Evolutionary conservation across 64 coral and sea anemone species (phyloP).

Genomic region (Platygyra sinensis): DNA sequence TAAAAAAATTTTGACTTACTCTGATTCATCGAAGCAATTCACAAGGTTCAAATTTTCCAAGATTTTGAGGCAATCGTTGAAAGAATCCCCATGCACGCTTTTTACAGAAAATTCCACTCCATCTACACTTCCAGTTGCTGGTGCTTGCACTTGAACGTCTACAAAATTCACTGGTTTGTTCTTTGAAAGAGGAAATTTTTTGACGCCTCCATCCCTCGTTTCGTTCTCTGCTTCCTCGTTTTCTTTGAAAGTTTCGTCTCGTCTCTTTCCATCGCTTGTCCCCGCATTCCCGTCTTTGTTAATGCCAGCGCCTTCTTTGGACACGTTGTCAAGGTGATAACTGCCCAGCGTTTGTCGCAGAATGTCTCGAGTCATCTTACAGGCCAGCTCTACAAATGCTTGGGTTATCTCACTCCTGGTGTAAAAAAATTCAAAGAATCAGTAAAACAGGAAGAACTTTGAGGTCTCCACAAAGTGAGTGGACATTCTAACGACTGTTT

Average conservation of each 20-base stretch:
- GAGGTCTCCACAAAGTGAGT: no score
- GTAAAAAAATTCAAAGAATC: background rate
- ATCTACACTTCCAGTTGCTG: background rate
- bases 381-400: constrained; percentile 90
- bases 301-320: background rate
- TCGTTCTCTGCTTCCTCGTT: background rate
- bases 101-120: constrained; percentile 87
- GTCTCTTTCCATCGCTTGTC: background rate
- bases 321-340: constrained; percentile 14
- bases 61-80: constrained; percentile 91
- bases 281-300: background rate
- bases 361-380: constrained; percentile 96
- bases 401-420: constrained; percentile 92
- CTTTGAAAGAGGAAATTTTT: background rate
- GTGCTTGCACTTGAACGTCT: constrained; percentile 65
- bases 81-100: constrained; percentile 81
- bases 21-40: constrained; percentile 81
- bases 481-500: no score
- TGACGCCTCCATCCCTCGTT: background rate
- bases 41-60: constrained; percentile 73
- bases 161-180: constrained; percentile 66
- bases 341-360: constrained; percentile 68
- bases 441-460: background rate
- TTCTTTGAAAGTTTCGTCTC: background rate
- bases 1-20: constrained; percentile 54